phyloP scores from a whole-genome alignment of 2,888 invertebrate genomes.

The Mongoloraphidia duomilia region DNA sequence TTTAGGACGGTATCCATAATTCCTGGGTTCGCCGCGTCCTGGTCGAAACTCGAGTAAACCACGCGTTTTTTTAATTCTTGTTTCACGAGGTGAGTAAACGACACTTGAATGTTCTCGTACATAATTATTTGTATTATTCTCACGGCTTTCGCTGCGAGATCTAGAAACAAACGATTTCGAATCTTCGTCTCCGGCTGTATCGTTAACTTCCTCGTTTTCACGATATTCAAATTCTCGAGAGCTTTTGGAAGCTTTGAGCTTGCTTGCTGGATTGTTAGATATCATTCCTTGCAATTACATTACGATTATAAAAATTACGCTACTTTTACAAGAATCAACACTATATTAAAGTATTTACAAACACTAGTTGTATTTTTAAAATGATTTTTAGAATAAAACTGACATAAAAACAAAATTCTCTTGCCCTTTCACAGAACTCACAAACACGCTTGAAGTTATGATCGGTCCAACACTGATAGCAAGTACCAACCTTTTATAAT shows the following conservation, averaged over 20 bases:
- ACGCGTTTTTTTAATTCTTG: neutral
- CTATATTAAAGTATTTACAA: no score
- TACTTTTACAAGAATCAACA: no score
- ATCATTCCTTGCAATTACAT: conserved; percentile 41
- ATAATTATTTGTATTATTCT: conserved; percentile 20
- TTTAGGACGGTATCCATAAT: conserved; percentile 18
- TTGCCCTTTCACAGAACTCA: conserved; percentile 5
- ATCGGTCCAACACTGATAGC: no score
- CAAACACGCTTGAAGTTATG: conserved; percentile 5
- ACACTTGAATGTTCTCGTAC: neutral
- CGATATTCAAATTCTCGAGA: conserved; percentile 30
- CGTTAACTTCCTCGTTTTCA: conserved; percentile 35
- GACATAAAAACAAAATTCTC: neutral
- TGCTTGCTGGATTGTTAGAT: conserved; percentile 48
- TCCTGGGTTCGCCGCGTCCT: neutral
- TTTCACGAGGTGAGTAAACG: conserved; percentile 1
- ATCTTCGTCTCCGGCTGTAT: conserved; percentile 22
- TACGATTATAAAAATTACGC: conserved; percentile 19
- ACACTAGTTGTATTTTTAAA: no score
- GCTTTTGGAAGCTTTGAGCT: conserved; percentile 45
- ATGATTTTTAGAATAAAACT: no score
- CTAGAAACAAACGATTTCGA: neutral
- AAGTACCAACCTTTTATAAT: no score
- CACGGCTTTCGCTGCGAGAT: conserved; percentile 22
- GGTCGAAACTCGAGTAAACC: conserved; percentile 6